Percentiles rank a stretch among this genome's conserved stretches.
Evolutionary conservation across 2,113 vertebrate species (phyloP).

Genomic region (Mohoua ochrocephala): DNA sequence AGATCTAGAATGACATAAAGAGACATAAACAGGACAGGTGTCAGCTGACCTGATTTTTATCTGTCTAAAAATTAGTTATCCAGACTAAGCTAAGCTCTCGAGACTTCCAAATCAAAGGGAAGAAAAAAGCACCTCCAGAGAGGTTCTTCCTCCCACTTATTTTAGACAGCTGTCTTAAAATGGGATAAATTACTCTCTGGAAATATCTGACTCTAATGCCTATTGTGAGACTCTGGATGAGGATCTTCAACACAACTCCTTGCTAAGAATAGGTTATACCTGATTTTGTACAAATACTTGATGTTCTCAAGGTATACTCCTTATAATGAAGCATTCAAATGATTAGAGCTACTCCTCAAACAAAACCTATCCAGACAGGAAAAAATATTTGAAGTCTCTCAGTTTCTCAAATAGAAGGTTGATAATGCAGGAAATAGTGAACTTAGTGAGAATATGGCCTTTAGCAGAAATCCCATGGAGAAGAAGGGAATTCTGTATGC

Average conservation of each 20-base stretch:
- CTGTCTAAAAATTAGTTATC: neutral
- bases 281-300: neutral
- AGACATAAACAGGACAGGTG: neutral
- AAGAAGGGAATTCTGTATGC: neutral
- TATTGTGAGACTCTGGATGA: neutral
- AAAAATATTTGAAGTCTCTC: neutral
- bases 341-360: neutral
- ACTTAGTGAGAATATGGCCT: neutral
- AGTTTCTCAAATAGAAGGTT: neutral
- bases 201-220: neutral
- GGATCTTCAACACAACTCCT: neutral
- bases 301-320: neutral
- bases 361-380: neutral
- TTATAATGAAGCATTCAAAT: neutral
- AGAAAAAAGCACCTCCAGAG: neutral
- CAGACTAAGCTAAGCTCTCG: neutral
- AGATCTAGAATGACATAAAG: neutral
- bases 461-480: neutral
- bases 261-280: neutral
- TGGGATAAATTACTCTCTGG: neutral
- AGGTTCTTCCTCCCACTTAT: neutral
- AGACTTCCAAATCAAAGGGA: neutral
- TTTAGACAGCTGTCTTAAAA: conserved; percentile 12
- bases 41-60: neutral
- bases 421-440: neutral